Base-by-base conservation (phyloP, 2,888 invertebrate genomes). In the Lepas anatifera region DNA sequence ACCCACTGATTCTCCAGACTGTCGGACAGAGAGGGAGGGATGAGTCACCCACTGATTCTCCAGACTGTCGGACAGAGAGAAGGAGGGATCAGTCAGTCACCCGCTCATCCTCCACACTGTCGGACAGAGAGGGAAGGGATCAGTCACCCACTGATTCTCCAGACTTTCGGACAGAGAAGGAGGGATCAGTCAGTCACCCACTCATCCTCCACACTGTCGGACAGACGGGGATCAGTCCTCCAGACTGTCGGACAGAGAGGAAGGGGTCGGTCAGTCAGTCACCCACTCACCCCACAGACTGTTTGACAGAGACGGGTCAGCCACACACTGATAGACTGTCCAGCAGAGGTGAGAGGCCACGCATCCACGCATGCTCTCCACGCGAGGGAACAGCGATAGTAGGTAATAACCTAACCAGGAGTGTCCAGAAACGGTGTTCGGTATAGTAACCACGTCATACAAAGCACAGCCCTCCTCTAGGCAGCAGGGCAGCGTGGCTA, bases 91-190 rank as follows among this genome's bases (percentile, higher is more conserved):
- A 95, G 37, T 98, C 98, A 46, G 99, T 98, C 82, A 99, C 98
- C 79, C 84, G 99, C 73, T 97, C 97, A 0, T 95, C 95, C 25
- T 98, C 98, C 0, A 84, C 95, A 58, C 83, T 99, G 66, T 98
- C 98, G 43, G 95, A 99, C 71, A 97, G 97, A 0, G 98, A 98
- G 78, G 97, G 97, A 0, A 86, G 99, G 52, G 96, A 97, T 39
- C 97, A 97, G 7, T 90, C 92, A 0, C 92, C 98, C 0, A 87
- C 91, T 76, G 94, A 97, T 72, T 96, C 99, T 81, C 96, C 99
- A 77, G 92, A 95, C 77, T 89, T 81, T 0, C 89, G 96, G 76
- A 93, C 95, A 0, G 78, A 92, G 4, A 90, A 90, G 87, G 78
- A 13, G 8, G 39, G 39, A 13, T 39, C 39, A 39, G 8, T 10